Evolutionary conservation across 2,113 vertebrate genomes (phyloP).

Genomic region (Piprites chloris): DNA sequence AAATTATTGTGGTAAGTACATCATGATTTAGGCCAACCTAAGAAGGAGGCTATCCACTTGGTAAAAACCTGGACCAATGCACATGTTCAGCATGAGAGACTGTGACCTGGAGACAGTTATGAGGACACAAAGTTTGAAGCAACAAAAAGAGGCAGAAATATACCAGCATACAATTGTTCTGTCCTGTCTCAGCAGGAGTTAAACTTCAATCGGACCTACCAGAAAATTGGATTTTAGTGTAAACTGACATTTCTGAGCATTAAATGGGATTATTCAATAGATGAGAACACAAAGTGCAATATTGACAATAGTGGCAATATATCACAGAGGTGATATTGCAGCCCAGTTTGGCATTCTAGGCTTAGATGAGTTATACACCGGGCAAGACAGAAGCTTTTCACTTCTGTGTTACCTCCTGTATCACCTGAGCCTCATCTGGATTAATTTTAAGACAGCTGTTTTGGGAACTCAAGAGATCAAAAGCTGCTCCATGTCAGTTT

Average conservation of each 20-base stretch:
- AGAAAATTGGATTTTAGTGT: not conserved
- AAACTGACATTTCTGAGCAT: not conserved
- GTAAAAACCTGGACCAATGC: not conserved
- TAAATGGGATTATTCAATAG: not conserved
- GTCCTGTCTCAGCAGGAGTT: not conserved
- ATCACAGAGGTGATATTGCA: not conserved
- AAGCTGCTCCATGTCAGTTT: not conserved
- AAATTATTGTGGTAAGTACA: not conserved
- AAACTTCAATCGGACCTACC: not conserved
- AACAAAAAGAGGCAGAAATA: not conserved
- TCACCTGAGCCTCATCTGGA: not conserved
- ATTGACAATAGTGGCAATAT: not conserved
- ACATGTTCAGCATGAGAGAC: not conserved
- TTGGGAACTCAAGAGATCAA: not conserved
- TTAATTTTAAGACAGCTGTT: not conserved
- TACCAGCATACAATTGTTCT: rapidly evolving
- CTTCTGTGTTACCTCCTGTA: not conserved
- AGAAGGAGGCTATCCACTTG: not conserved
- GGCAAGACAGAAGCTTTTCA: not conserved
- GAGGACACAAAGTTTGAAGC: not conserved
- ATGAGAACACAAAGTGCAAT: not conserved
- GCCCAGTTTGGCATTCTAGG: not conserved
- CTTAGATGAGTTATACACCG: not conserved
- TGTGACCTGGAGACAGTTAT: not conserved
- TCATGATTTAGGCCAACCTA: not conserved